Conservation (phyloP, 2,888 invertebrate species). For the Panopea generosa region DNA sequence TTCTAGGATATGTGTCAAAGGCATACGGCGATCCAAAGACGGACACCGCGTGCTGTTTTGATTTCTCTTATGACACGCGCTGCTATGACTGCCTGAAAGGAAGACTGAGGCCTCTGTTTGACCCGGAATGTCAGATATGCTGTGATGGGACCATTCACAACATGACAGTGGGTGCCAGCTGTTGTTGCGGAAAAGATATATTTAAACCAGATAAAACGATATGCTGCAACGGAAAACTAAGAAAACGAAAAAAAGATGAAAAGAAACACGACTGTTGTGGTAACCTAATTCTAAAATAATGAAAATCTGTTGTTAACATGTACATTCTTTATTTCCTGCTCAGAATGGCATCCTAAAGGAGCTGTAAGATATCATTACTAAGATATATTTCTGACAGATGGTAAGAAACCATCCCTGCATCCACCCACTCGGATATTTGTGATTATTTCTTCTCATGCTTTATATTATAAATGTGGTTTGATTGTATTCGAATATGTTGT, state of each 20-base stretch:
- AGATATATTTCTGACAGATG: no score
- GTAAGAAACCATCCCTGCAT: no score
- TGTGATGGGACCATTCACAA: slow-evolving; percentile 47
- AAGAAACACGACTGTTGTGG: slow-evolving; percentile 32
- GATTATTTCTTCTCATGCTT: no score
- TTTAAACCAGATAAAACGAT: slow-evolving; percentile 38
- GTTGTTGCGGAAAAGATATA: slow-evolving; percentile 52
- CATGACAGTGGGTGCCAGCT: slow-evolving; percentile 31
- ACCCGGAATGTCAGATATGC: slow-evolving; percentile 44
- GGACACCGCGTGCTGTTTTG: slow-evolving; percentile 44
- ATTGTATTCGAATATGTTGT: no score
- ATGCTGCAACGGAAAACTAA: slow-evolving; percentile 35
- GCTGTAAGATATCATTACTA: no score
- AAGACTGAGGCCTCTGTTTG: slow-evolving; percentile 28
- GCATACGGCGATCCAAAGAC: slow-evolving; percentile 28
- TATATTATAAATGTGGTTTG: no score
- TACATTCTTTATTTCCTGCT: no score
- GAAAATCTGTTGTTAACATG: no score
- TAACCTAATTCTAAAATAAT: no score
- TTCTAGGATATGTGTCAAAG: slow-evolving; percentile 29
- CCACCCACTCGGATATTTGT: no score
- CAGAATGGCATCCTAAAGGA: no score
- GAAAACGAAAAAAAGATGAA: slow-evolving; percentile 22
- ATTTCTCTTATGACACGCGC: slow-evolving; percentile 39
- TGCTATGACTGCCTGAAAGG: slow-evolving; percentile 34